Conservation (phyloP, 2,113 vertebrate genomes). For the Lagenorhynchus albirostris region DNA sequence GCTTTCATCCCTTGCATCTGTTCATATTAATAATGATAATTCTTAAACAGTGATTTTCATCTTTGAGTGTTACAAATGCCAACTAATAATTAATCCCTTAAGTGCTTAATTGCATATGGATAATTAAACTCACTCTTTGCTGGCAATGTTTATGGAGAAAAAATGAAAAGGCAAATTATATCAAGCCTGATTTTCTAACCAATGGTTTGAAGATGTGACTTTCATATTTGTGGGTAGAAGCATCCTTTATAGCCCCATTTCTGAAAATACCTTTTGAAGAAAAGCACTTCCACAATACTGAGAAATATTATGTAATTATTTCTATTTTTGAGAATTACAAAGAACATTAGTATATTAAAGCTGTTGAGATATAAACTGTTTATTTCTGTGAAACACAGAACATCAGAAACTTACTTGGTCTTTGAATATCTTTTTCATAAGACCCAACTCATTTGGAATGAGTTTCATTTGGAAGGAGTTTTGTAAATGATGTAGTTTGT, state of each 20-base stretch:
- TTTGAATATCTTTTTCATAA: background rate
- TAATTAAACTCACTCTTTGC: slow-evolving; percentile 47
- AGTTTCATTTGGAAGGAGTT: background rate
- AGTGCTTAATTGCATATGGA: slow-evolving; percentile 50
- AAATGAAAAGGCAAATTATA: background rate
- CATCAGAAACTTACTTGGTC: background rate
- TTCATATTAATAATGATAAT: slow-evolving; percentile 63
- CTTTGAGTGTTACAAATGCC: slow-evolving; percentile 45
- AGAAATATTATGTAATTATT: background rate
- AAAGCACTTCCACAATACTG: background rate
- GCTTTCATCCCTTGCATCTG: slow-evolving; percentile 45
- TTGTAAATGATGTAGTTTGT: background rate
- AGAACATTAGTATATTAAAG: background rate
- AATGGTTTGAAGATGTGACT: background rate
- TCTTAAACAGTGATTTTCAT: slow-evolving; percentile 56
- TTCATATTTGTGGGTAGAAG: background rate
- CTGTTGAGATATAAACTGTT: background rate
- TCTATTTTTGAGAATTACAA: background rate
- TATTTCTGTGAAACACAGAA: background rate
- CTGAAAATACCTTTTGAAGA: background rate
- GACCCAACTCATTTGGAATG: background rate
- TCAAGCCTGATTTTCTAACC: background rate
- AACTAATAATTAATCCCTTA: slow-evolving; percentile 65
- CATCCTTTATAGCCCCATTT: background rate
- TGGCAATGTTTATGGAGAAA: background rate